Percentiles rank a stretch among this genome's conserved stretches.
Conservation (phyloP, 2,797 vertebrate species). For the Atherinosoma microstoma region DNA sequence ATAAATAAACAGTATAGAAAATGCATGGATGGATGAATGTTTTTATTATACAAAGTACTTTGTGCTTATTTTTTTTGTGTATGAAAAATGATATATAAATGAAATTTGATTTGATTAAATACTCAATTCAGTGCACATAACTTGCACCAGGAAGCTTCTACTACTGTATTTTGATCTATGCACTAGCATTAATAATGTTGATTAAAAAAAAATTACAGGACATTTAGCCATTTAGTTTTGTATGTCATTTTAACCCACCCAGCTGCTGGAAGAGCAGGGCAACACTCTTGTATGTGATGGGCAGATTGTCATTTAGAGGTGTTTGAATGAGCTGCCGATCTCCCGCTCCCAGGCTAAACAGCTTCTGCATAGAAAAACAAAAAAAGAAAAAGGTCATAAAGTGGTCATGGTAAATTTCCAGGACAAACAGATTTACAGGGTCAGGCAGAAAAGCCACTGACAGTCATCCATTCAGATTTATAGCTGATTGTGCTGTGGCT, state of each 20-base stretch:
- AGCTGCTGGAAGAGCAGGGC: conserved; percentile 97
- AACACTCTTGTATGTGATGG: conserved; percentile 94
- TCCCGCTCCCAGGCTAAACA: conserved; percentile 97
- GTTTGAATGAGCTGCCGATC: conserved; percentile 97
- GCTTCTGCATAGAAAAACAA: conserved; percentile 84
- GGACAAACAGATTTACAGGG: not conserved
- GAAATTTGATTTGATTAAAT: not conserved
- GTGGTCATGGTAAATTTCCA: conserved; percentile 23
- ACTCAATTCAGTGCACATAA: conserved; percentile 15
- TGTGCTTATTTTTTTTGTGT: no score
- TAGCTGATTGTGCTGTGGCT: conserved; percentile 2
- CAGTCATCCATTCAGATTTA: conserved; percentile 33
- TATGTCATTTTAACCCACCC: conserved; percentile 82
- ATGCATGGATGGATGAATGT: no score
- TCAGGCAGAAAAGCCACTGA: conserved; percentile 15
- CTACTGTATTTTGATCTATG: not conserved
- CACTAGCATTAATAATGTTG: not conserved
- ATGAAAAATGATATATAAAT: not conserved
- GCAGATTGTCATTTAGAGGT: conserved; percentile 91
- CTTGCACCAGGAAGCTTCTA: conserved; percentile 9
- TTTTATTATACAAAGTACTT: no score
- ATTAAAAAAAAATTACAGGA: conserved; percentile 17
- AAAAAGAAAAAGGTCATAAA: conserved; percentile 39
- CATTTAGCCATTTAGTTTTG: not conserved
- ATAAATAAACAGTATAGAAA: not conserved